Base-by-base conservation (phyloP, 2,888 invertebrate species). In the Palloptera scutellata region DNA sequence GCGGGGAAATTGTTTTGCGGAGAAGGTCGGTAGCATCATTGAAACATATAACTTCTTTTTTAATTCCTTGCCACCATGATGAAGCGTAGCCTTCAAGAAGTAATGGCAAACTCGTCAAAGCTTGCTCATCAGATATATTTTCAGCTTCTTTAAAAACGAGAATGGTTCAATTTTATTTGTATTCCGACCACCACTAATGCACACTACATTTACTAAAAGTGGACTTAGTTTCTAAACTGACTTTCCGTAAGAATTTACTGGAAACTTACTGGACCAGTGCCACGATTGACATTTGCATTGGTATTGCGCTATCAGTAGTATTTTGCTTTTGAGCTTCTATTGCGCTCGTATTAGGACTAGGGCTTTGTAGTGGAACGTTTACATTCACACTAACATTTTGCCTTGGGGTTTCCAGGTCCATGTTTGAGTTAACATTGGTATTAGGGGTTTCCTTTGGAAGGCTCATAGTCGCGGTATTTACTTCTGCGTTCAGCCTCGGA, bases 51-150 rank as follows among this genome's bases (percentile, higher is more conserved):
- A 43, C 67, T 11, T 70, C 57, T 20, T 58, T 10, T 40, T 65
- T 30, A 17, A 68, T 41, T 4, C 70, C 69, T 64, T 69, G 69
- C 68, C 68, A 70, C 64, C 68, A 71, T 9, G 64, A 52, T 0
- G 68, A 66, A 13, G 66, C 69, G 42, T 66, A 71, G 0, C 69
- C 71, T 52, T 71, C 68, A 17, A 68, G 41, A 11, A 70, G 13
- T 8, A 65, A 13, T 1, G 69, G 68, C 1, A 66, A 41, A 15
- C 71, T 66, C 15, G 59, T 55, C 30, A 69, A 48, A 1, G 67
- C 71, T n/a, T 45, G 55, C 12, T 8, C 45, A 43, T 70, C 73
- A 5, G 73, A 67, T 63, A 73, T 73, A 15, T 45, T 52, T 57
- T 70, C 59, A 1, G 64, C 63, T 43, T 63, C 54, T 48, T 64